These are phyloP conservation scores for Vultur gryphus DNA, from an alignment of 2,797 vertebrate species.

Conservation along the genomic window DNA sequence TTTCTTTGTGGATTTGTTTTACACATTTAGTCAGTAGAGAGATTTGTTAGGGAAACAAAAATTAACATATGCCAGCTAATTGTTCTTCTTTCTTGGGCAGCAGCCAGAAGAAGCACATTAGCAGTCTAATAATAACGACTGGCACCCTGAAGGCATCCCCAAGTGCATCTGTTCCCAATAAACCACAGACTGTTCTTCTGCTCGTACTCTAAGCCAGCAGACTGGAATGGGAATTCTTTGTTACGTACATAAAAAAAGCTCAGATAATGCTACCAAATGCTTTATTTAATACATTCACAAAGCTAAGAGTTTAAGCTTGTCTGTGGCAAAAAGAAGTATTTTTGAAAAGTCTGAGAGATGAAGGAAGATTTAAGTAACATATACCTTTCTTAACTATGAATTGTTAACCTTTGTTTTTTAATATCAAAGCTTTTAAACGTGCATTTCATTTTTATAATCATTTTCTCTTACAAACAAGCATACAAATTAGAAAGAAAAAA, in stretches of 20 bases:
- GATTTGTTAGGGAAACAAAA: constrained; percentile 89
- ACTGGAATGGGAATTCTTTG: constrained; percentile 82
- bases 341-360: constrained; percentile 50
- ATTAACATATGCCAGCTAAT: constrained; percentile 91
- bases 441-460: neutral
- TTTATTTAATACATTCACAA: constrained; percentile 74
- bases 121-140: constrained; percentile 85
- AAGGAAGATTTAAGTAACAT: constrained; percentile 29
- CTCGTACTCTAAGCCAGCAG: constrained; percentile 77
- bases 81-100: constrained; percentile 87
- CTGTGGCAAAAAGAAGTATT: constrained; percentile 50
- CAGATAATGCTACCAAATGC: constrained; percentile 80
- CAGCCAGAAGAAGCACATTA: constrained; percentile 85
- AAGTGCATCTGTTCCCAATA: constrained; percentile 86
- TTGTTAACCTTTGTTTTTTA: constrained; percentile 21
- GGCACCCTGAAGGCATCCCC: constrained; percentile 84
- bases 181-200: constrained; percentile 85
- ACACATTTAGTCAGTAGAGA: constrained; percentile 86
- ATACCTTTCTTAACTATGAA: neutral
- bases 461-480: neutral
- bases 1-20: constrained; percentile 88
- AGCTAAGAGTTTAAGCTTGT: constrained; percentile 73
- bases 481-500: neutral
- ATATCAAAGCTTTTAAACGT: neutral
- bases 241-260: constrained; percentile 81